Evolutionary conservation across 2,797 vertebrate species (phyloP), one percentile per base, ranked within the genome.

Genomic region (Sarcophilus harrisii): DNA sequence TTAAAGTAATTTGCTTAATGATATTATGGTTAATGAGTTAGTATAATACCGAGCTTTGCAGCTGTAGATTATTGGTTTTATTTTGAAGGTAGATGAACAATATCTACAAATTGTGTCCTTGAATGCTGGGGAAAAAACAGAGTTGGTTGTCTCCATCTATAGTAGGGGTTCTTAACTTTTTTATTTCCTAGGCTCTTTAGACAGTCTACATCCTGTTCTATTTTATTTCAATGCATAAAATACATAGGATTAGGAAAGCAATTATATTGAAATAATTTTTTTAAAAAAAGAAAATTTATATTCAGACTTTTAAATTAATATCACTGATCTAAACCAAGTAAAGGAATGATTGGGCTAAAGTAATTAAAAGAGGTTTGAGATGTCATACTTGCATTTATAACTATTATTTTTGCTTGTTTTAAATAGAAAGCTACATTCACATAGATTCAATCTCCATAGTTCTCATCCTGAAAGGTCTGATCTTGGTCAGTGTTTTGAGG

Each of bases 11-110:
- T n/a, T 90, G 57, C 1, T n/a, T 54, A 54, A 3, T 66, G 18
- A 29, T 95, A 27, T 9, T 91, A 4, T 91, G 66, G 92, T 92
- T 89, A 38, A 58, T 93, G 93, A 91, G 57, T 12, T 45, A 45
- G 49, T 58, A 38, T 16, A 38, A 96, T 92, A n/a, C 95, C 94
- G 73, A 92, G 30, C 45, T 94, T 95, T 96, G 93, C 92, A 94
- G 94, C 73, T 59, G 24, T 95, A 52, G 93, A 13, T 91, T 95
- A 94, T 24, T 92, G 21, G 54, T 93, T 94, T 96, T 95, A 62
- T 57, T 58, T 90, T 59, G 21, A 90, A 94, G 90, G 10, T 94
- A 66, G 66, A 57, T 93, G 62, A 90, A 55, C 38, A 94, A 94
- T n/a, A 1, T 91, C 57, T 97, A 60, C 45, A 92, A 55, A n/a